Conservation (phyloP, 2,797 vertebrate species). For the Tinamus major region DNA sequence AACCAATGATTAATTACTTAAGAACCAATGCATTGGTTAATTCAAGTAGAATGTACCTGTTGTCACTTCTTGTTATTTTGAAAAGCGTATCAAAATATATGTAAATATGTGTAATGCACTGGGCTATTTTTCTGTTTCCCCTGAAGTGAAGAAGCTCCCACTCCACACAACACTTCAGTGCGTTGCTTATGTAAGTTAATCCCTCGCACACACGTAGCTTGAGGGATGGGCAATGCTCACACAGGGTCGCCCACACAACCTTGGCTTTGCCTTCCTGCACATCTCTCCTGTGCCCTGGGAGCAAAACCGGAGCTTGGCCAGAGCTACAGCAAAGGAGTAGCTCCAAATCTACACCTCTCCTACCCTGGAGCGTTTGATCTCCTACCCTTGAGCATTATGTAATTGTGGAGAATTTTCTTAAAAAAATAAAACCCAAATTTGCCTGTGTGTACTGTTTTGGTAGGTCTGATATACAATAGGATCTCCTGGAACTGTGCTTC, state of each 20-base stretch:
- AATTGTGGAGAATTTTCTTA: neutral
- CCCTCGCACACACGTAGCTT: neutral
- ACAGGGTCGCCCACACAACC: neutral
- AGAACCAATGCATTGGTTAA: neutral
- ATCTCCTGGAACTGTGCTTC: neutral
- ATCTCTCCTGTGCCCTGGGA: neutral
- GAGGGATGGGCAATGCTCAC: neutral
- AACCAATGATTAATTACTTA: neutral
- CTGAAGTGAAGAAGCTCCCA: neutral
- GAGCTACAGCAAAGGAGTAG: neutral
- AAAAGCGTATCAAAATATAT: neutral
- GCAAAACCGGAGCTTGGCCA: fast-evolving
- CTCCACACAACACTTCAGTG: neutral
- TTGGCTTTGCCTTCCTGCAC: neutral
- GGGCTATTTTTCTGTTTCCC: neutral
- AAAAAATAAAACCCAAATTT: neutral
- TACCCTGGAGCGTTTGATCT: neutral
- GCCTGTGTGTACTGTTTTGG: neutral
- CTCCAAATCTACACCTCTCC: neutral
- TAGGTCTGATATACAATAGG: neutral
- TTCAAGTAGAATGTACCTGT: neutral
- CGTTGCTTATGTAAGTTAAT: neutral
- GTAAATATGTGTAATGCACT: too few species aligned
- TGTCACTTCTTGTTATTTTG: neutral
- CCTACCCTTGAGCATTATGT: neutral